Evolutionary conservation across 2,888 invertebrate species (phyloP), one percentile per base, ranked within the genome.

Genomic region (Eristalinus sepulchralis): DNA sequence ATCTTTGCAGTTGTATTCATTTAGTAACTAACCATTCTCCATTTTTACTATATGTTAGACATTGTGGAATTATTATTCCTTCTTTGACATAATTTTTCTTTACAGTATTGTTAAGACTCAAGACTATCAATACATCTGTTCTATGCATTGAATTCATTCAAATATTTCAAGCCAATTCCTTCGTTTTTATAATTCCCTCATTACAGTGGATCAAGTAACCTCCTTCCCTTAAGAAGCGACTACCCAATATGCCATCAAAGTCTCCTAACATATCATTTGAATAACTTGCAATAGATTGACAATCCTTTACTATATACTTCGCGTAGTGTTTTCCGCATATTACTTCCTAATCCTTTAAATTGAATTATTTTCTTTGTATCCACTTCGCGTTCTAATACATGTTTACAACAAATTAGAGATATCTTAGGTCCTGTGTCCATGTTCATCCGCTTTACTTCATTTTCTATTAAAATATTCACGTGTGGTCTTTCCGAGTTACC

Each of bases 401-500:
- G 20, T 55, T 59, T 47, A n/a, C 63, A 27, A 27, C 33, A 17
- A 39, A 67, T 64, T 36, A 76, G n/a, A 3, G 59, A 76, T 11
- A 59, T 59, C 47, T 76, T 22, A 10, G 39, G 36, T n/a, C 47
- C 67, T 39, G 76, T 76, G 13, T 60, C 76, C 22, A 73, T 73
- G 11, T 62, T 72, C 13, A 62, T 33, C 33, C 33, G 53, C 17
- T 63, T 72, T 24, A 64, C n/a, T n/a, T 55, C 55, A 11, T 34
- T 33, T 9, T 72, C 27, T n/a, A 73, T 20, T 3, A 73, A 9
- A 0, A 53, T 34, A 36, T 73, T 63, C 2, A 73, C 63, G 22
- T 63, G 34, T 13, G 73, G 63, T n/a, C 73, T 73, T 73, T 64
- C 73, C 60, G 31, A 71, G 39, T 71, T 71, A 34, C 70, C 17